Base-by-base conservation (phyloP, 2,113 vertebrate genomes). In the Gallinago undulata region DNA sequence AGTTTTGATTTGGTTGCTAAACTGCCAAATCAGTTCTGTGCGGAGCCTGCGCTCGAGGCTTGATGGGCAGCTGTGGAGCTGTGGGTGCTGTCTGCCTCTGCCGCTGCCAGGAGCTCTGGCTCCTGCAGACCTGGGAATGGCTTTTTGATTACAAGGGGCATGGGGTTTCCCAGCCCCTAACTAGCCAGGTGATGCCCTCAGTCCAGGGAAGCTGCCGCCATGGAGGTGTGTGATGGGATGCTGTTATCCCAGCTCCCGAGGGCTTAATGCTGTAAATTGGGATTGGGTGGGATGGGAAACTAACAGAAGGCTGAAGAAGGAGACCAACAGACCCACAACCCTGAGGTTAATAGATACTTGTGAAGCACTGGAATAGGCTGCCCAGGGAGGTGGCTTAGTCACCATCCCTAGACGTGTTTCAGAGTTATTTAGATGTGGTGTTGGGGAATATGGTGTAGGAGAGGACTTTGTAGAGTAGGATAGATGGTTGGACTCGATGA, bases 11-110 rank as follows among this genome's bases (percentile, higher is more conserved):
- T 14, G 19, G 43, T 81, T 91, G 91, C 94, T 69, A 77, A 88
- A 62, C 67, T 93, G 90, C 73, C 76, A 96, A 66, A 83, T n/a
- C 27, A 1, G 2, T 53, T 91, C 69, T 91, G 66, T 82, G 87
- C 74, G 62, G 87, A 68, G 87, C 60, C 51, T 79, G 19, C 0
- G 0, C 82, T 82, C 78, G 57, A 59, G 39, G 7, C 0, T 39
- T 90, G 90, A 79, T 57, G 84, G 92, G 83, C 94, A 93, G 92
- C 83, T 78, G 66, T 45, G 77, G 83, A 90, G 84, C 86, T 95
- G 43, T 45, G 89, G 57, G 90, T 3, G 3, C 64, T 81, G 7
- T 9, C 43, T 70, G 69, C 78, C 83, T 87, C 82, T 59, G 72
- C 78, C 83, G 82, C 82, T 59, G 72, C 86, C 28, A 37, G 35